Evolutionary conservation across 2,888 invertebrate genomes (phyloP), one percentile per base, ranked within the genome.

Genomic region (Thereva nobilitata): DNA sequence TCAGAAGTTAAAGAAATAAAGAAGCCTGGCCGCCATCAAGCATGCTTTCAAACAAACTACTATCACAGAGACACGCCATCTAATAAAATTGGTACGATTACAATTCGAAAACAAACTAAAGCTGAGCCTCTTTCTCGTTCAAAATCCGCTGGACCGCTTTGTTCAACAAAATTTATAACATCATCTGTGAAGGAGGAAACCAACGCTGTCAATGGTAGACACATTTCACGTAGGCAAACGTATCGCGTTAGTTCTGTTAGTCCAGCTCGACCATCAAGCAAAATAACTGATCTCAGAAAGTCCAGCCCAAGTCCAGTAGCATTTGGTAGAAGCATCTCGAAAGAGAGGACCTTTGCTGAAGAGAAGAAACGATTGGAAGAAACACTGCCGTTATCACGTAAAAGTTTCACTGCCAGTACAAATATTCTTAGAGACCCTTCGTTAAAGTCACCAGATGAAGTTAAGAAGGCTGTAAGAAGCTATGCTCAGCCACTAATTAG

Each of bases 271-370:
- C 53, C 67, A 50, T 68, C 67, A 10, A 66, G 71, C 6, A 61
- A 63, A 53, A 8, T 69, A 4, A 54, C 74, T 0, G 74, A 77
- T 3, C 67, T 76, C 42, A 75, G 80, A 0, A 78, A 78, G n/a
- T 74, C 76, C 4, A 81, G 80, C 47, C 79, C 79, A 9, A 81
- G 81, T 71, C 81, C 81, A 0, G 80, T 81, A n/a, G 81, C 81
- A 4, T 81, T 81, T 68, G 81, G 81, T 0, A 73, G 82, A 10
- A 79, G 81, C 66, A 78, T 81, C 42, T 81, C 86, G 3, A 81
- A 86, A 73, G 87, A 87, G 74, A 84, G 86, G 72, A 84, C 83
- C 12, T 84, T 85, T 71, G 85, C 84, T 6, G 82, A 80, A 54
- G 85, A 85, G 71, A 85, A 85, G 72, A 81, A 79, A 70, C 82